Percentiles rank a stretch among this genome's conserved stretches.
These are phyloP conservation scores for Platypus cylindrus DNA, from an alignment of 2,888 invertebrate species.

Conservation along the genomic window DNA sequence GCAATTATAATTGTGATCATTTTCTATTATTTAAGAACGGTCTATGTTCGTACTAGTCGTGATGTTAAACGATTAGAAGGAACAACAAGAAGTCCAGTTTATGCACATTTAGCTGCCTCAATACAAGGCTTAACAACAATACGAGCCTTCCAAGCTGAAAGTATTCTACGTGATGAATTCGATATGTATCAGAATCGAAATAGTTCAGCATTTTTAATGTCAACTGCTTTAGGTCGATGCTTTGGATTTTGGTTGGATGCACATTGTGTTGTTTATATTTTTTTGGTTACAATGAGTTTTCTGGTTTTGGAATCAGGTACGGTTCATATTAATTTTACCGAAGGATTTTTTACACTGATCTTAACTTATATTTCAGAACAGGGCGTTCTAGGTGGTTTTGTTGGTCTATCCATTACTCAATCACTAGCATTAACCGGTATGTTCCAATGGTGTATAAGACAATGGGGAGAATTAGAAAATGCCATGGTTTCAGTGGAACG, in stretches of 20 bases:
- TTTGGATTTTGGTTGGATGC: constrained; percentile 59
- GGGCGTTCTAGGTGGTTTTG: constrained; percentile 25
- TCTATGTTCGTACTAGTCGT: constrained; percentile 18
- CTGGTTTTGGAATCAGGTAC: constrained; percentile 45
- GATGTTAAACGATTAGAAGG: constrained; percentile 20
- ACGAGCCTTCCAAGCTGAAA: constrained; percentile 53
- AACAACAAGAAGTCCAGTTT: constrained; percentile 57
- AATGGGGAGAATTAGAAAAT: constrained; percentile 40
- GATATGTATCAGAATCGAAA: constrained; percentile 50
- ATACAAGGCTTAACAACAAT: constrained; percentile 66
- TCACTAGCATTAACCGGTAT: constrained; percentile 35
- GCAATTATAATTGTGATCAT: constrained; percentile 12
- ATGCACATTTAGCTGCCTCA: constrained; percentile 58
- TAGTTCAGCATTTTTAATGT: constrained; percentile 60
- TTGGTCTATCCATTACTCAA: constrained; percentile 33
- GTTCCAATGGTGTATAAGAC: constrained; percentile 76
- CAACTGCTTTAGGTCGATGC: constrained; percentile 47
- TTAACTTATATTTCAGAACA: constrained; percentile 41
- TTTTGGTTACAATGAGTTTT: constrained; percentile 49
- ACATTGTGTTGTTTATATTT: constrained; percentile 50
- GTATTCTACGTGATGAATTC: constrained; percentile 47
- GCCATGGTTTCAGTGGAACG: constrained; percentile 86
- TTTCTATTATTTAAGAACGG: constrained; percentile 16
- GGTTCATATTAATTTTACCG: constrained; percentile 5
- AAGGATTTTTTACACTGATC: constrained; percentile 35